Conservation (phyloP, 1,140 invertebrate genomes). For the Periplaneta americana region DNA sequence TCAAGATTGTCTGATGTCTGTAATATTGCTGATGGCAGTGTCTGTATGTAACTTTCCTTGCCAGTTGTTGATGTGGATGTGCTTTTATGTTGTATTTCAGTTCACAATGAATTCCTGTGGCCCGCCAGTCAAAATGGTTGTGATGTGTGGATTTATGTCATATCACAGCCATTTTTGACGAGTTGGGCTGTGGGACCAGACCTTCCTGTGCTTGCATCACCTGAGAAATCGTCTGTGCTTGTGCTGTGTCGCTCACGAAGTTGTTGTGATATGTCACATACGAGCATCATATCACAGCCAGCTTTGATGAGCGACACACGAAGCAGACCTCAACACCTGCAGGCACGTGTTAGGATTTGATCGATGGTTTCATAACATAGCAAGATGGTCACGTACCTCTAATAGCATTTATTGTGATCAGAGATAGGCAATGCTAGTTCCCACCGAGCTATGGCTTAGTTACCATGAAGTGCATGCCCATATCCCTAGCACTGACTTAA, state of each 20-base stretch:
- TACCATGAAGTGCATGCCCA: no score
- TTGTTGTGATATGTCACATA: conserved; percentile 71
- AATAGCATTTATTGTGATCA: no score
- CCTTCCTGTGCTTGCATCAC: background rate
- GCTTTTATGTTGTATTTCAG: background rate
- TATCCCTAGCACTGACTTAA: no score
- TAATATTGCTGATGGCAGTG: no score
- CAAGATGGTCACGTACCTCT: no score
- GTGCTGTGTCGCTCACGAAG: conserved; percentile 41
- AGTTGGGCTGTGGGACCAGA: conserved; percentile 47
- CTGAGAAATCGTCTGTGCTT: background rate
- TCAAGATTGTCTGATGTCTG: no score
- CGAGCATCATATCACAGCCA: conserved; percentile 79
- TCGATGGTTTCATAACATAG: no score
- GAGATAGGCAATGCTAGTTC: no score
- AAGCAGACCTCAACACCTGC: background rate
- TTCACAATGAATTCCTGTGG: background rate
- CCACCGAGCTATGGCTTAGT: no score
- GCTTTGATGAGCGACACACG: conserved; percentile 80
- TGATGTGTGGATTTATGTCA: conserved; percentile 66
- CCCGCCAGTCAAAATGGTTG: conserved; percentile 69
- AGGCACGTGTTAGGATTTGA: no score
- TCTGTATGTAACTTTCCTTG: no score
- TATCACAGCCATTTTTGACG: conserved; percentile 89
- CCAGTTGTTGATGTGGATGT: no score